phyloP scores from a whole-genome alignment of 2,888 invertebrate genomes.

The Schrankia costaestrigalis region DNA sequence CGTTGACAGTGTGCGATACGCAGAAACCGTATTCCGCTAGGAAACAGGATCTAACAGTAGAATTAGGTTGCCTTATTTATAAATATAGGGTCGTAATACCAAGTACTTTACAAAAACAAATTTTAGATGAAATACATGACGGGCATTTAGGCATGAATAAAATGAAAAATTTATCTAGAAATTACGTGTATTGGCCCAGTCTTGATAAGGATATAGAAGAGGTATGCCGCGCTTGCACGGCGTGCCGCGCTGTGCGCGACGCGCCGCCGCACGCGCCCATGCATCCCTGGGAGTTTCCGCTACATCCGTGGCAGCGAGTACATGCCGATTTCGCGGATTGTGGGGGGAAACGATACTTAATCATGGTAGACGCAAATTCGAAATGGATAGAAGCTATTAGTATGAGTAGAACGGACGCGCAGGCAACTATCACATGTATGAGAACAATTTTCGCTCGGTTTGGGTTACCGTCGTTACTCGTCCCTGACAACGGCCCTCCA shows the following conservation, averaged over 20 bases:
- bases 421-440: neutral
- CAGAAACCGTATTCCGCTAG: no score
- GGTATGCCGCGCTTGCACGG: neutral
- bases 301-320: neutral
- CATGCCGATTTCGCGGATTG: neutral
- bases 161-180: neutral
- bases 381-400: neutral
- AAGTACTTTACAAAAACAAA: neutral
- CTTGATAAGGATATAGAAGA: neutral
- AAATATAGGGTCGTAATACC: neutral
- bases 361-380: neutral
- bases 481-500: slow-evolving; percentile 6
- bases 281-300: neutral
- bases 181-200: neutral
- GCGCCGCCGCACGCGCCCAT: neutral
- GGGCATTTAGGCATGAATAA: slow-evolving; percentile 3
- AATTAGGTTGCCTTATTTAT: neutral
- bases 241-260: neutral
- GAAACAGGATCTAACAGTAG: neutral
- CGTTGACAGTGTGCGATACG: no score
- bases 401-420: neutral
- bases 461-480: slow-evolving; percentile 1
- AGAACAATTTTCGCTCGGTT: neutral
- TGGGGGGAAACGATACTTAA: neutral
- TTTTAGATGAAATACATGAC: neutral